Base-by-base conservation (phyloP, 2,113 vertebrate genomes). In the Misgurnus mizolepis region DNA sequence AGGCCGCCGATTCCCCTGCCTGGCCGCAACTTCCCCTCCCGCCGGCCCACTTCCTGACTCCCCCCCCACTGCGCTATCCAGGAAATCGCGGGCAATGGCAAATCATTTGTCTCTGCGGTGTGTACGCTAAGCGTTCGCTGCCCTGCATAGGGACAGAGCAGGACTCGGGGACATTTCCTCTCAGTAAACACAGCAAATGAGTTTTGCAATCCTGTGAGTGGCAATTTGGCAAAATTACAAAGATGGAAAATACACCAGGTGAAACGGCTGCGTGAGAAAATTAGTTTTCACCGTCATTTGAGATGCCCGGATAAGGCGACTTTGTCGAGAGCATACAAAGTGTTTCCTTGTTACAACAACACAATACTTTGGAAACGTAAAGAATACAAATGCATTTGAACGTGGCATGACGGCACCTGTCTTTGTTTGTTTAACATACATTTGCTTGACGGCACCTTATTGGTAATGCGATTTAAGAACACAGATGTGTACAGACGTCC, bases 41-140 rank as follows among this genome's bases (percentile, higher is more conserved):
- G 85, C 87, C 61, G 80, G 18, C 86, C 80, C 67, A 71, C 90
- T 88, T 91, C 75, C 88, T 67, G 83, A 58, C 15, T 69, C 12
- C 83, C 85, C 85, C 27, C 91, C 90, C 89, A 83, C 90, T 89
- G 90, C 83, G 89, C 90, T 90, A 90, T 91, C 90, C 89, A 90
- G 83, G 85, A 91, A 90, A 91, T 90, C 88, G 87, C 73, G 75
- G 83, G 85, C 85, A 87, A 91, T 90, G 88, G 88, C 18, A 81
- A 91, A 89, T 85, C 77, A 80, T 88, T 91, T 90, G 86, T 91
- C 90, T 91, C 86, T 86, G 85, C 88, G 85, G 87, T 88, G 84
- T 85, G 76, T 82, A 88, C 84, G 80, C 85, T 79, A 76, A 70
- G 82, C 67, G 73, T 77, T 85, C 49, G 47, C 17, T 76, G 65